These are phyloP conservation scores for Galeopsomyia nigrocyanea DNA, from an alignment of 2,888 invertebrate genomes.

Conservation along the genomic window DNA sequence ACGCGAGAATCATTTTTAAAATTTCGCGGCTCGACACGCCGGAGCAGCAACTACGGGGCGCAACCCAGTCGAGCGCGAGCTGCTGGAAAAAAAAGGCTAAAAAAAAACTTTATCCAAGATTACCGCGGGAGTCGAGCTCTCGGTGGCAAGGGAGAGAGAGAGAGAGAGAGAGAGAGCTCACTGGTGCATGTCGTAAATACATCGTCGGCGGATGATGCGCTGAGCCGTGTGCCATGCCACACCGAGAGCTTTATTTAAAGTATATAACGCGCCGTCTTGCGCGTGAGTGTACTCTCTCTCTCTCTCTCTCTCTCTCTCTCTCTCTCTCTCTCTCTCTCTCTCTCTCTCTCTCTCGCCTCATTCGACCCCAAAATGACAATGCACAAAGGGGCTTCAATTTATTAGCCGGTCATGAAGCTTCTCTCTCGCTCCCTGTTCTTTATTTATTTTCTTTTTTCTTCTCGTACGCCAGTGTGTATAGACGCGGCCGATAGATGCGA, in stretches of 20 bases:
- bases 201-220: not conserved
- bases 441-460: no score
- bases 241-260: not conserved
- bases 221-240: not conserved
- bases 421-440: no score
- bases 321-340: no score
- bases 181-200: conserved; percentile 21
- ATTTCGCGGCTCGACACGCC: conserved; percentile 10
- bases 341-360: not conserved
- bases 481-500: not conserved
- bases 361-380: conserved; percentile 16
- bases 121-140: no score
- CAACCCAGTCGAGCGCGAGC: no score
- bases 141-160: conserved; percentile 6
- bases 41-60: no score
- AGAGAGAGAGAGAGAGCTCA: conserved; percentile 11
- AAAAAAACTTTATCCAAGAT: no score
- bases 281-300: no score
- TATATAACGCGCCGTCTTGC: not conserved
- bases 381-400: conserved; percentile 35
- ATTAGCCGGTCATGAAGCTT: conserved; percentile 14
- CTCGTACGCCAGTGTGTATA: no score
- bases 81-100: no score
- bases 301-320: no score
- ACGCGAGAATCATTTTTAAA: conserved; percentile 27